Evolutionary conservation across 2,797 vertebrate genomes (phyloP), one percentile per base, ranked within the genome.

Genomic region (Cyclopterus lumpus): DNA sequence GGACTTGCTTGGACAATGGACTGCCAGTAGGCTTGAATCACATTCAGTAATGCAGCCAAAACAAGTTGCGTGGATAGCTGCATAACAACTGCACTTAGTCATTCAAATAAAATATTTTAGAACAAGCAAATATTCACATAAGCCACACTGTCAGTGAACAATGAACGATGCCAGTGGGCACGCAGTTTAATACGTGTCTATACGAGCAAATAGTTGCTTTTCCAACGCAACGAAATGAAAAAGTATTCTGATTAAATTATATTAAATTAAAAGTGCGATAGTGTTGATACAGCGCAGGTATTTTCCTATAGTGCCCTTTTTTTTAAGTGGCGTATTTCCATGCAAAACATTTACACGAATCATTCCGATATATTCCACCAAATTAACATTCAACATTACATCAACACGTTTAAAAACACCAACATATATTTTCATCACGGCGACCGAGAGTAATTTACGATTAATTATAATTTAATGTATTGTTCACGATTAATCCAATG

Each of bases 21-120:
- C 62, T 67, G 74, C 69, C 68, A 81, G 53, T 28, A 49, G 79
- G 32, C 20, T 38, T 71, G 67, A 84, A 72, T 83, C 75, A 68
- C 51, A 9, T 59, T 54, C 5, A 57, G 20, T 44, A 54, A 69
- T 10, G 57, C 20, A 62, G 79, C 75, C 67, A 77, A 84, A 53
- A 24, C 51, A 36, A 75, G 22, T 61, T 48, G 38, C 62, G 49
- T 24, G 48, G 49, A 24, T 11, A 61, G 72, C 15, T 65, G n/a
- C 12, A 5, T 30, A 44, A 40, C 14, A 68, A 59, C 38, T 24
- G 26, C 44, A 36, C 32, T 38, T 38, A 54, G 55, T 65, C 67
- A 72, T 18, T 59, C 2, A 55, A 64, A 7, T 0, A 30, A 51
- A n/a, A 20, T 66, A 0, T 65, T 71, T 28, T 15, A 6, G 4